These are phyloP conservation scores for Scrobipalpa atriplicella DNA, from an alignment of 2,888 invertebrate genomes.

Conservation along the genomic window DNA sequence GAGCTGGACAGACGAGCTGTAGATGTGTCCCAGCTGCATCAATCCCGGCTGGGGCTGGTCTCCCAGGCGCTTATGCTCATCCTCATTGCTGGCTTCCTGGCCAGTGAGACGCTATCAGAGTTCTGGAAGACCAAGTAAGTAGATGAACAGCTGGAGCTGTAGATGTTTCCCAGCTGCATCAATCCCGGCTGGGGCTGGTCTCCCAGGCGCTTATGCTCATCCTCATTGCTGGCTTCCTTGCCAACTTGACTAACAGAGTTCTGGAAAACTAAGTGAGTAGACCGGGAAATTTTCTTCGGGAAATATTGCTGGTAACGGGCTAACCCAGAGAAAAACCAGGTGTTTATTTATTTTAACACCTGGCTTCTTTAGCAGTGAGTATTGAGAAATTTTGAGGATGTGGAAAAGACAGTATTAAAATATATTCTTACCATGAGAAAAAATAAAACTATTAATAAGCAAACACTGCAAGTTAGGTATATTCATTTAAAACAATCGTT, in stretches of 20 bases:
- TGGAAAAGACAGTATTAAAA: too few species aligned
- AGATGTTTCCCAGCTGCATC: constrained; percentile 90
- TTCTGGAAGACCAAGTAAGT: constrained; percentile 96
- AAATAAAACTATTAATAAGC: too few species aligned
- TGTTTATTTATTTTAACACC: too few species aligned
- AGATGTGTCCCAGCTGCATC: constrained; percentile 94
- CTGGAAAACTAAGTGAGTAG: constrained; percentile 94
- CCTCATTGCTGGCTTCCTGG: constrained; percentile 93
- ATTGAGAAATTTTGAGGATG: too few species aligned
- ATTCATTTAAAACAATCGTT: too few species aligned
- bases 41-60: constrained; percentile 93
- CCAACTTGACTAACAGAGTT: constrained; percentile 96
- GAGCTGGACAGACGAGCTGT: constrained; percentile 80
- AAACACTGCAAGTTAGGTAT: too few species aligned
- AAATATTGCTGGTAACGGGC: background rate
- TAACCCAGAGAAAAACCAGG: too few species aligned
- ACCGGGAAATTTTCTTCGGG: too few species aligned
- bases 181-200: constrained; percentile 93
- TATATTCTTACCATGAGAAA: too few species aligned
- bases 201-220: constrained; percentile 96
- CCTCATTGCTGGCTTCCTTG: constrained; percentile 93
- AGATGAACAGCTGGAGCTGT: background rate
- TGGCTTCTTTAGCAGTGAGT: too few species aligned
- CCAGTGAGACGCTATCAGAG: constrained; percentile 95
- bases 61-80: constrained; percentile 96